These are phyloP conservation scores for Pandemis heparana DNA, from an alignment of 2,888 invertebrate species.

Conservation along the genomic window DNA sequence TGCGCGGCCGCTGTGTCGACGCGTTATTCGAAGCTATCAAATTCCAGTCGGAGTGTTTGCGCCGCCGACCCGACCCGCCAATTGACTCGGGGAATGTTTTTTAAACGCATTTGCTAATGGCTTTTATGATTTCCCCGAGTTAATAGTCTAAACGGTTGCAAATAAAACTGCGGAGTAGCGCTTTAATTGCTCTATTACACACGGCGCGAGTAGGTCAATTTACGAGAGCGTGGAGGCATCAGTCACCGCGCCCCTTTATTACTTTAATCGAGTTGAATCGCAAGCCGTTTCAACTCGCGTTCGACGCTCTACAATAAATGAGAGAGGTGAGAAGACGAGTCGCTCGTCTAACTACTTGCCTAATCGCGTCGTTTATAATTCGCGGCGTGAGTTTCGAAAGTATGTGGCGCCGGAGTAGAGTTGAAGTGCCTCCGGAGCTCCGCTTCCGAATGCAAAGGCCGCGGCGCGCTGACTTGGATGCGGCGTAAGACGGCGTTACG, in stretches of 20 bases:
- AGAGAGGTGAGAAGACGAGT: background rate
- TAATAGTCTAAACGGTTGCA: background rate
- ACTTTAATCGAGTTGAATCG: constrained; percentile 6
- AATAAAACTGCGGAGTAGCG: background rate
- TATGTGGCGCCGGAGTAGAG: background rate
- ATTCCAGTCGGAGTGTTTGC: background rate
- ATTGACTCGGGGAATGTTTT: background rate
- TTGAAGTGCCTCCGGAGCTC: background rate
- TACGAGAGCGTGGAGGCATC: background rate
- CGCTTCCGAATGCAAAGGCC: background rate
- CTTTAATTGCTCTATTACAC: background rate
- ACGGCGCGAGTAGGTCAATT: background rate
- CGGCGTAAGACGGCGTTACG: background rate
- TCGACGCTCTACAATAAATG: background rate
- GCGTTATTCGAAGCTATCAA: background rate
- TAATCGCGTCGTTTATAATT: constrained; percentile 2
- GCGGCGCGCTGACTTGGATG: background rate
- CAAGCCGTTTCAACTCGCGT: background rate
- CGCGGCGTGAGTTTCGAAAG: background rate
- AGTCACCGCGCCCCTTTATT: constrained; percentile 4
- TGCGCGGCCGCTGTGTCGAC: background rate
- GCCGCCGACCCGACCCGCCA: background rate
- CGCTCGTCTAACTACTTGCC: background rate
- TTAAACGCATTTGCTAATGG: background rate
- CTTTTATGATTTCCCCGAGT: background rate